Base-by-base conservation (phyloP, 2,797 vertebrate species). In the Delichon dasypus region DNA sequence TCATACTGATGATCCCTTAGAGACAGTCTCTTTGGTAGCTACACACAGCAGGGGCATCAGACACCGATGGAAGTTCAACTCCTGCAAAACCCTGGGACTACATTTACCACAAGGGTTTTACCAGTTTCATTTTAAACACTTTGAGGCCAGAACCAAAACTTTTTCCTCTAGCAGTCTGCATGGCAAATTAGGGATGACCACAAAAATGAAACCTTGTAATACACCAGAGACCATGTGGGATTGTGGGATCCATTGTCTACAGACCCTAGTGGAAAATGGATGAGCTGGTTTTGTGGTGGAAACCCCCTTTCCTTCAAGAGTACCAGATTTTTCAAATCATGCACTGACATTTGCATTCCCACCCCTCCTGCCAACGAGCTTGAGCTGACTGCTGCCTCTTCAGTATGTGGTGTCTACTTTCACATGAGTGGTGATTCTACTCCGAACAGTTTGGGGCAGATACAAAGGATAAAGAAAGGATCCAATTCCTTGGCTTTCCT, bases 201-300 rank as follows among this genome's bases (percentile, higher is more conserved):
- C 85, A 94, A 82, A 80, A 94, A 93, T 54, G 85, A 72, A 86
- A 73, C 42, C 78, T 61, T 68, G 53, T 58, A 83, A 88, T 65
- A 82, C 7, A 30, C 71, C 77, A 81, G 74, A 85, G 80, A 90
- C 57, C 71, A 36, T 1, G 11, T 16, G n/a, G 73, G 32, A 36
- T 36, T 94, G 77, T 58, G 50, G 91, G 67, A 90, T 53, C 80
- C 61, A 93, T 85, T 96, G 90, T 94, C 94, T 94, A 45, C 51
- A 90, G 85, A 74, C 44, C 53, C 80, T 67, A 42, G 2, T 3
- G 42, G 80, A 94, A 95, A 96, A 95, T 23, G 38, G 30, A 68
- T 61, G 64, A 87, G 42, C 32, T 76, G n/a, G 71, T 86, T 84
- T 93, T 86, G 89, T 76, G 88, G 76, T 67, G 20, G 57, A 91